A percentile compares a stretch with the other conserved stretches of the same genome.
These are phyloP conservation scores for Epinotia demarniana DNA, from an alignment of 2,888 invertebrate genomes.

Conservation along the genomic window DNA sequence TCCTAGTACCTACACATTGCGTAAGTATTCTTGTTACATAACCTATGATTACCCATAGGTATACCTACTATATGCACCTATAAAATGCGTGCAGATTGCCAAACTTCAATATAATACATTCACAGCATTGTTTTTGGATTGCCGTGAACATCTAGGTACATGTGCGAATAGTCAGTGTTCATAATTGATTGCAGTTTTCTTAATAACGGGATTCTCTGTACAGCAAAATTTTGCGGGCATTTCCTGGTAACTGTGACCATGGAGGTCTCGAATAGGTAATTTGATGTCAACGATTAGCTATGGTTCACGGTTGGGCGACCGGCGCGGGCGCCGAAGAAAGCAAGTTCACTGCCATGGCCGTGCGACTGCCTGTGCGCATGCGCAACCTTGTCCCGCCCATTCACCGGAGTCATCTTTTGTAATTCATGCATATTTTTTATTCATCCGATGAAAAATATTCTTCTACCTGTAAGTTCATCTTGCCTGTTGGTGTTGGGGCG, in stretches of 20 bases:
- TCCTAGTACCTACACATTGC: conserved; percentile 29
- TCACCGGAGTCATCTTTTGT: conserved; percentile 32
- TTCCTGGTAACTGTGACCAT: conserved; percentile 35
- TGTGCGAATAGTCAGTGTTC: background rate
- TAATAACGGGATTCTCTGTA: background rate
- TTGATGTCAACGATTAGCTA: conserved; percentile 45
- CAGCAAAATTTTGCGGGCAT: background rate
- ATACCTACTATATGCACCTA: background rate
- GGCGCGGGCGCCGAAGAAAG: conserved; percentile 72
- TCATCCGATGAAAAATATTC: background rate
- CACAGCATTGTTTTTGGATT: background rate
- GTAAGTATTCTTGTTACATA: conserved; percentile 15
- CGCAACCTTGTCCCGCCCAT: conserved; percentile 54
- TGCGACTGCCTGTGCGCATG: conserved; percentile 77
- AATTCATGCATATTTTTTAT: conserved; percentile 11
- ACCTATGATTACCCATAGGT: background rate
- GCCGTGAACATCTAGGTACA: background rate
- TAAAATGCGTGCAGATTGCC: conserved; percentile 1
- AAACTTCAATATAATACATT: conserved; percentile 4
- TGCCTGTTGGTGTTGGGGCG: too few species aligned
- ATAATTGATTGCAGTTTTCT: background rate
- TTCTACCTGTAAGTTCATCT: too few species aligned
- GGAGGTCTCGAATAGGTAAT: conserved; percentile 37
- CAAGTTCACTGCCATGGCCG: conserved; percentile 84
- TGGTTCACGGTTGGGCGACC: conserved; percentile 70